Evolutionary conservation across 2,113 vertebrate genomes (phyloP).

Genomic region (Emberiza fucata): DNA sequence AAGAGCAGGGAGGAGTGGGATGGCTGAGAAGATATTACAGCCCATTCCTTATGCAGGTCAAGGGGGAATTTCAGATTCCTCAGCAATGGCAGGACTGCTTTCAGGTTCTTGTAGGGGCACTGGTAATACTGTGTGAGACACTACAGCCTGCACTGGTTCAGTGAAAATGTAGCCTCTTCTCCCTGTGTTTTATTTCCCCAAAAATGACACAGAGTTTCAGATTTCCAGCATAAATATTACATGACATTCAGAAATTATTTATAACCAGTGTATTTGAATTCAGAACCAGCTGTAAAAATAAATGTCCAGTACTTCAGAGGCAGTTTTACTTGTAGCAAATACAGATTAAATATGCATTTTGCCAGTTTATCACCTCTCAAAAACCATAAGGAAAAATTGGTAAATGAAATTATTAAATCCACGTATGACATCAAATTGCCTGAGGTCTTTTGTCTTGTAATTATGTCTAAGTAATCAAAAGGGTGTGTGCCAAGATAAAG

Average conservation of each 20-base stretch:
- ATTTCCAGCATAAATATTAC: conserved; percentile 45
- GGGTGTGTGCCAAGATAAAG: neutral
- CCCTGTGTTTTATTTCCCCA: neutral
- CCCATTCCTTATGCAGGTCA: neutral
- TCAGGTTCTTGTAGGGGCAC: fast-evolving
- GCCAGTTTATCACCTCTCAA: neutral
- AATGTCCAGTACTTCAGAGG: conserved; percentile 11
- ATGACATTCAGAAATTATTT: conserved; percentile 40
- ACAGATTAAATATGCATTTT: conserved; percentile 23
- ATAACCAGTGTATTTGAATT: conserved; percentile 12
- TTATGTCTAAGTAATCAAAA: neutral
- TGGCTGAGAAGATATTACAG: neutral
- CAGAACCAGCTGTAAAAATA: conserved; percentile 20
- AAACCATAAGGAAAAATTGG: neutral
- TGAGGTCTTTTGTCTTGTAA: neutral
- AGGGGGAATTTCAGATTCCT: neutral
- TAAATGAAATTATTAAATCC: neutral
- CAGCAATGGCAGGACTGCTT: neutral
- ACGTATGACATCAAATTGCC: neutral
- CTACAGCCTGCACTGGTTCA: neutral
- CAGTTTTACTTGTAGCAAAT: conserved; percentile 15
- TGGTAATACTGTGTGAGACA: neutral
- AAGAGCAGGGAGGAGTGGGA: fast-evolving
- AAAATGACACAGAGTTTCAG: neutral
- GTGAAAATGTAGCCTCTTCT: neutral